Conservation (phyloP, 2,797 vertebrate species). For the Megaceryle alcyon region DNA sequence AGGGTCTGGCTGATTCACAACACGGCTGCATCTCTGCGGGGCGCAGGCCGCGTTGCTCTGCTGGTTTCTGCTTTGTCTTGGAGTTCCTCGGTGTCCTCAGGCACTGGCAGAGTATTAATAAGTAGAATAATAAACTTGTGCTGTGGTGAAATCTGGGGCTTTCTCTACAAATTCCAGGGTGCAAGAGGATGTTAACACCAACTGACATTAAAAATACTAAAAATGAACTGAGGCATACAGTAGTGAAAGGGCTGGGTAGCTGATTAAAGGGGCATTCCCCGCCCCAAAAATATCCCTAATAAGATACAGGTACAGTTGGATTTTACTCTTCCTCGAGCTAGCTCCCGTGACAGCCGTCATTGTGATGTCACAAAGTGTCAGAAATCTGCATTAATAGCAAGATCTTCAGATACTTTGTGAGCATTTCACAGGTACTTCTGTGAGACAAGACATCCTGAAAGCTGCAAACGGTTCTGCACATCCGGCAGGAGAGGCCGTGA, state of each 20-base stretch:
- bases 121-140: background rate
- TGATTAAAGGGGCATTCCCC: background rate
- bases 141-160: background rate
- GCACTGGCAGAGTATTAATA: background rate
- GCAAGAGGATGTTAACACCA: background rate
- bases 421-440: background rate
- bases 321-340: background rate
- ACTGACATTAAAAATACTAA: background rate
- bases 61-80: background rate
- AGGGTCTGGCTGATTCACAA: background rate
- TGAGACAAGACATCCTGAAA: background rate
- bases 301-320: background rate
- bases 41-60: background rate
- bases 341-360: background rate
- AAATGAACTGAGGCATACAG: background rate
- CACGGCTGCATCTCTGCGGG: background rate
- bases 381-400: background rate
- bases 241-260: background rate
- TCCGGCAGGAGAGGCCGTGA: background rate
- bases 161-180: background rate
- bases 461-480: background rate
- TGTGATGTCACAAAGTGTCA: background rate
- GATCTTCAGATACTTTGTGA: background rate
- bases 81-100: background rate
- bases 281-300: background rate